Conservation (phyloP, 1,140 invertebrate species). For the Macrosteles quadrilineatus region DNA sequence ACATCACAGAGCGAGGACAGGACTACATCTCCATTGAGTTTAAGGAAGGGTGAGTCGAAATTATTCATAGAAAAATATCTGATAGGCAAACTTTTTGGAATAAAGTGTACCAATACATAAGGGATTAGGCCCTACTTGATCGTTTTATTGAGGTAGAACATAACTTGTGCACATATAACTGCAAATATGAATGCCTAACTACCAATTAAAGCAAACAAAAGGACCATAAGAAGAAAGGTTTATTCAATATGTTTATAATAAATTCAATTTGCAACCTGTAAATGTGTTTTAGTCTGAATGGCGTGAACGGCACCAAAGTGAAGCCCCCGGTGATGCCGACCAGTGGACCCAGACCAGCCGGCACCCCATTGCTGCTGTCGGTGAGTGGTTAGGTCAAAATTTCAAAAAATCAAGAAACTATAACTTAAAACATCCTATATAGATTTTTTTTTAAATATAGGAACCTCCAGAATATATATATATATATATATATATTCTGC, state of each 20-base stretch:
- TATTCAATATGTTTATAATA: too few species aligned
- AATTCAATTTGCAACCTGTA: too few species aligned
- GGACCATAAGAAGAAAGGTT: too few species aligned
- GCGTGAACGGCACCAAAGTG: not conserved
- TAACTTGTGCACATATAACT: not conserved
- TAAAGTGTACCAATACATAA: not conserved
- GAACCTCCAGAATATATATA: too few species aligned
- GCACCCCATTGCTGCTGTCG: not conserved
- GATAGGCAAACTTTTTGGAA: not conserved
- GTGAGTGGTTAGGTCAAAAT: too few species aligned
- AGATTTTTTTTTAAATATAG: too few species aligned
- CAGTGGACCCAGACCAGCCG: not conserved
- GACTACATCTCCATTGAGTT: conserved; percentile 13
- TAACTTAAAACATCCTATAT: too few species aligned
- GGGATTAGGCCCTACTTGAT: not conserved
- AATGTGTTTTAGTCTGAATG: not conserved
- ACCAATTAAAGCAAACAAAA: not conserved
- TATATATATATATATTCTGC: too few species aligned
- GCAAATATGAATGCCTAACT: not conserved
- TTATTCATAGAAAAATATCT: not conserved
- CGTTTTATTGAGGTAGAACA: not conserved
- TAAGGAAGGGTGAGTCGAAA: conserved; percentile 1
- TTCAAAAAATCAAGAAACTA: too few species aligned
- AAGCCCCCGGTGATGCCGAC: too few species aligned
- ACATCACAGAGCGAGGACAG: not conserved